Percentiles rank a stretch among this genome's conserved stretches.
phyloP scores from a whole-genome alignment of 2,797 vertebrate species.

The Gobio occitaniae region DNA sequence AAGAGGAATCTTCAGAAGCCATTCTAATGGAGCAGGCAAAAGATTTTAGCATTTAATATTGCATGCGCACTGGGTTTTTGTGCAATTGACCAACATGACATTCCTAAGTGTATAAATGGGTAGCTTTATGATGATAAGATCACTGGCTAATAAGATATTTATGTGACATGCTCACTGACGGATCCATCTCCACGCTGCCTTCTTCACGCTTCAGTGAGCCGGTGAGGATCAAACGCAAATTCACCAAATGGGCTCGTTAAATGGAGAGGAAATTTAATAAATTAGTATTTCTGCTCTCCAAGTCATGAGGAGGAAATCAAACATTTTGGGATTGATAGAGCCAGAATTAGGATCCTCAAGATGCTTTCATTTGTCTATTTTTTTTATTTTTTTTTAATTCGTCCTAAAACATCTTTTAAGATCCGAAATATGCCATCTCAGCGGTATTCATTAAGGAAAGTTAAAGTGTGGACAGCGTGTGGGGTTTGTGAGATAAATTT shows the following conservation, averaged over 20 bases:
- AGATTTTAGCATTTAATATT: constrained; percentile 80
- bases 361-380: background rate
- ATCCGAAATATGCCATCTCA: background rate
- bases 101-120: constrained; percentile 91
- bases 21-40: constrained; percentile 78
- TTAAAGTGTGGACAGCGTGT: background rate
- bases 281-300: constrained; percentile 70
- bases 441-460: background rate
- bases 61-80: constrained; percentile 77
- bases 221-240: constrained; percentile 82
- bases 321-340: constrained; percentile 45
- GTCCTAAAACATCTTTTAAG: constrained; percentile 6
- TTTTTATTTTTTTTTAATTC: background rate
- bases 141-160: constrained; percentile 98
- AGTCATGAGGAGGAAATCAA: constrained; percentile 51
- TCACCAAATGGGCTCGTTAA: constrained; percentile 82
- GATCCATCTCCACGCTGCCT: constrained; percentile 79
- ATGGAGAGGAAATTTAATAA: constrained; percentile 81
- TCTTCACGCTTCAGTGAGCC: constrained; percentile 76
- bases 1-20: constrained; percentile 69
- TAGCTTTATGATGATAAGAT: constrained; percentile 94
- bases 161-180: constrained; percentile 93
- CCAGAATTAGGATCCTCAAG: background rate
- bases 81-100: constrained; percentile 87
- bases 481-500: background rate